Conservation (phyloP, 2,113 vertebrate species). For the Etheostoma cragini region DNA sequence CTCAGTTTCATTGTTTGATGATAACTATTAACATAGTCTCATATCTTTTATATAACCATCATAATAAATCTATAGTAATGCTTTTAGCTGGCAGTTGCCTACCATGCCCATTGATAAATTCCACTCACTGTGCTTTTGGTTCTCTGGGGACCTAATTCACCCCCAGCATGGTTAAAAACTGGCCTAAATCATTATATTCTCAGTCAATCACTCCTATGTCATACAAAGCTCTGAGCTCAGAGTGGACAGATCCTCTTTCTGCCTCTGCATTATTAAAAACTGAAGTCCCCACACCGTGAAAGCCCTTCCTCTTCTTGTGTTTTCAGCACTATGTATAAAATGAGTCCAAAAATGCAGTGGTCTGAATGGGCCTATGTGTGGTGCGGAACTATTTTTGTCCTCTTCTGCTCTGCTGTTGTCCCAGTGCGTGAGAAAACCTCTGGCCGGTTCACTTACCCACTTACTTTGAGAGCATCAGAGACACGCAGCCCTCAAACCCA, state of each 20-base stretch:
- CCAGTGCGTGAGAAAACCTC: slow-evolving; percentile 71
- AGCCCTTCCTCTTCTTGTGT: slow-evolving; percentile 39
- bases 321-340: slow-evolving; percentile 45
- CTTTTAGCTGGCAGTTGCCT: too few relatives aligned
- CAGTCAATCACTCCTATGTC: neutral
- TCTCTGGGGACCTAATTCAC: neutral
- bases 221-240: slow-evolving; percentile 24
- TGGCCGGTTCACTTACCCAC: slow-evolving; percentile 18
- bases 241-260: slow-evolving; percentile 57
- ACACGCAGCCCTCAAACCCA: slow-evolving; percentile 48
- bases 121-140: too few relatives aligned
- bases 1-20: too few relatives aligned
- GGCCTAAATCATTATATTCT: slow-evolving; percentile 1
- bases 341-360: slow-evolving; percentile 13
- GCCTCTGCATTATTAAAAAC: slow-evolving; percentile 66
- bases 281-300: slow-evolving; percentile 40
- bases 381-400: slow-evolving; percentile 51
- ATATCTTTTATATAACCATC: too few relatives aligned
- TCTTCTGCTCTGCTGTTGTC: slow-evolving; percentile 42
- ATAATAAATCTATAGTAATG: too few relatives aligned
- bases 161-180: neutral
- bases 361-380: slow-evolving; percentile 33
- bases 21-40: too few relatives aligned
- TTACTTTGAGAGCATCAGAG: slow-evolving; percentile 32
- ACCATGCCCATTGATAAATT: too few relatives aligned